Conservation (phyloP, 2,797 vertebrate genomes). For the Phataginus tetradactyla region DNA sequence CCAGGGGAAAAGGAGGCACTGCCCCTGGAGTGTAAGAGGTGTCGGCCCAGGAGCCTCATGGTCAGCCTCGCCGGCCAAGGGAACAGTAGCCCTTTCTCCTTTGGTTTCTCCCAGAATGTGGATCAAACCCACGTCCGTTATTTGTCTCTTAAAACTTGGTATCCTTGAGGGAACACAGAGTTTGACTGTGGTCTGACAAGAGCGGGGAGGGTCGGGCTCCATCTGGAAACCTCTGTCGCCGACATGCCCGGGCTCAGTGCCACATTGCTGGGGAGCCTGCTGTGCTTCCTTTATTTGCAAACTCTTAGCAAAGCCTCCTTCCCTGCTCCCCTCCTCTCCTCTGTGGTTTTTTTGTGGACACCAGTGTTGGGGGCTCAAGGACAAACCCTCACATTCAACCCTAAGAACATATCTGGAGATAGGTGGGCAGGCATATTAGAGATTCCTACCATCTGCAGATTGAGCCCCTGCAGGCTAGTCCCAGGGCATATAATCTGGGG, state of each 20-base stretch:
- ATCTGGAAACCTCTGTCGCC: neutral
- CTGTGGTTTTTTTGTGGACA: too few relatives aligned
- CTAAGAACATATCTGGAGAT: accelerated
- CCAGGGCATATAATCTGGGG: accelerated
- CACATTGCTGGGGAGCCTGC: too few relatives aligned
- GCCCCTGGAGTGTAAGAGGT: neutral
- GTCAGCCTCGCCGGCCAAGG: accelerated
- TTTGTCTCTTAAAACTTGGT: neutral
- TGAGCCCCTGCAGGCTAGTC: neutral
- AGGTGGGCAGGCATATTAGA: too few relatives aligned
- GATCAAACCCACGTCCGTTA: neutral
- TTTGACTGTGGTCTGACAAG: neutral
- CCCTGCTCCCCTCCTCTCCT: neutral
- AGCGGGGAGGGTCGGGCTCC: neutral
- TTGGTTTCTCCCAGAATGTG: neutral
- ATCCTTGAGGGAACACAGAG: neutral
- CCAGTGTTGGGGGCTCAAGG: neutral
- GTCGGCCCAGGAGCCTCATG: accelerated
- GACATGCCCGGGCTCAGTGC: accelerated
- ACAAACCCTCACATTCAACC: neutral
- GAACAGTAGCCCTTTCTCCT: neutral
- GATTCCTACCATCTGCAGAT: neutral
- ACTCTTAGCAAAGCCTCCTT: neutral
- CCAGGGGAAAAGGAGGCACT: neutral
- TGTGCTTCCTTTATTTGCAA: accelerated